Percentiles rank a stretch among this genome's conserved stretches.
phyloP scores from a whole-genome alignment of 1,140 invertebrate genomes.

The Drosophila arawakana region DNA sequence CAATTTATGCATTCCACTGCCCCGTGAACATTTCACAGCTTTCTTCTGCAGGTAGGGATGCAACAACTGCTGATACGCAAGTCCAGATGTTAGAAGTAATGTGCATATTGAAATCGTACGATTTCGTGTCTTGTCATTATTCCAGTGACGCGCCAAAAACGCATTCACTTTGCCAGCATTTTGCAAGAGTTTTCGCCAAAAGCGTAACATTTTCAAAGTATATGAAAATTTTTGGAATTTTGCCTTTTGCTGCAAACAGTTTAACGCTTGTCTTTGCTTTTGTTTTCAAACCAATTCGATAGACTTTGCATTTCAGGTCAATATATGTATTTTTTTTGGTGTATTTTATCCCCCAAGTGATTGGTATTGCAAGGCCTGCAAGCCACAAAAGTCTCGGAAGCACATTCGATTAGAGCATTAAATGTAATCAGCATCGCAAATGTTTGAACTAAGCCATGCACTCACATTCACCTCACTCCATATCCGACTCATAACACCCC shows the following conservation, averaged over 20 bases:
- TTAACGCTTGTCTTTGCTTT: neutral
- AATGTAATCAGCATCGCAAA: constrained; percentile 80
- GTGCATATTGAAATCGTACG: neutral
- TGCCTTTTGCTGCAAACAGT: neutral
- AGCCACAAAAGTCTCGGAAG: constrained; percentile 17
- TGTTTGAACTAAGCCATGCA: constrained; percentile 62
- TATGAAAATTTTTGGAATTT: constrained; percentile 47
- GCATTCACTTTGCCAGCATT: neutral
- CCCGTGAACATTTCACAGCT: too few species aligned
- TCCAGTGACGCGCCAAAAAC: neutral
- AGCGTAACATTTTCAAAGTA: neutral
- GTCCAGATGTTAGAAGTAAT: neutral
- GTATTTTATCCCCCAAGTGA: constrained; percentile 38
- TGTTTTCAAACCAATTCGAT: constrained; percentile 18
- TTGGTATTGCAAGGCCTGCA: constrained; percentile 42
- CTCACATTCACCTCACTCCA: constrained; percentile 15
- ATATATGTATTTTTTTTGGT: constrained; percentile 7
- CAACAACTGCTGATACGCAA: neutral
- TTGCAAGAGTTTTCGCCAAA: neutral
- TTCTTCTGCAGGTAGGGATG: neutral
- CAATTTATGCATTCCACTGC: neutral
- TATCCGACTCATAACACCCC: constrained; percentile 54
- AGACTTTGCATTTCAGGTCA: constrained; percentile 38
- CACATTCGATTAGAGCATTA: constrained; percentile 75
- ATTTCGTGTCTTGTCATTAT: neutral